Evolutionary conservation across 2,797 vertebrate species (phyloP).

Genomic region (Setipinna tenuifilis): DNA sequence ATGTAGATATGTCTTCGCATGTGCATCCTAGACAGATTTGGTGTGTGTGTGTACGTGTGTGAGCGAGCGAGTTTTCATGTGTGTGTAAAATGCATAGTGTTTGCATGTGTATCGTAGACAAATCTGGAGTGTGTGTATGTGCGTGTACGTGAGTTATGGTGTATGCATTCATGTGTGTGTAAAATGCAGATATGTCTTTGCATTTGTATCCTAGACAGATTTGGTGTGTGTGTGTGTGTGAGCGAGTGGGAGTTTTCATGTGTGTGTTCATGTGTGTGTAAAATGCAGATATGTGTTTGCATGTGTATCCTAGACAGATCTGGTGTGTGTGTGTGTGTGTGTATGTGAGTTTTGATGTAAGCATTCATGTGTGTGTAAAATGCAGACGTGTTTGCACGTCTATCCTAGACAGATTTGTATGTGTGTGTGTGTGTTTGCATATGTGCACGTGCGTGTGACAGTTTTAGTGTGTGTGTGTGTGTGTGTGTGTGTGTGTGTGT

Average conservation of each 20-base stretch:
- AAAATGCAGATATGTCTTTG: too few relatives aligned
- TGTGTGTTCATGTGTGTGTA: not conserved
- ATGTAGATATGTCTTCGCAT: too few relatives aligned
- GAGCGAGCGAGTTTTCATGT: too few relatives aligned
- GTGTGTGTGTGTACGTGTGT: not conserved
- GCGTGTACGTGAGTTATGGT: too few relatives aligned
- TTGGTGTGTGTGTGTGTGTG: not conserved
- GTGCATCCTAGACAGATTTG: too few relatives aligned
- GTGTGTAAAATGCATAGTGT: not conserved
- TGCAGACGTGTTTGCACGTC: not conserved
- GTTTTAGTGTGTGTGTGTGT: not conserved
- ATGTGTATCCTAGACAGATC: not conserved
- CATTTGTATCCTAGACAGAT: too few relatives aligned
- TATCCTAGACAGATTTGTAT: not conserved
- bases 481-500: not conserved
- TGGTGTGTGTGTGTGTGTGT: not conserved
- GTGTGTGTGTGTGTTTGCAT: constrained; percentile 7
- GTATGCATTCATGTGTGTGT: too few relatives aligned
- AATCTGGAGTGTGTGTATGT: too few relatives aligned
- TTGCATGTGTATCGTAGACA: not conserved
- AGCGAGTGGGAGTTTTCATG: not conserved
- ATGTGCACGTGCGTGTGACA: not conserved
- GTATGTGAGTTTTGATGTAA: not conserved
- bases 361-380: not conserved
- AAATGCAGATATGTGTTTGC: not conserved